Conservation (phyloP, 2,888 invertebrate genomes). For the Erpobdella octoculata region DNA sequence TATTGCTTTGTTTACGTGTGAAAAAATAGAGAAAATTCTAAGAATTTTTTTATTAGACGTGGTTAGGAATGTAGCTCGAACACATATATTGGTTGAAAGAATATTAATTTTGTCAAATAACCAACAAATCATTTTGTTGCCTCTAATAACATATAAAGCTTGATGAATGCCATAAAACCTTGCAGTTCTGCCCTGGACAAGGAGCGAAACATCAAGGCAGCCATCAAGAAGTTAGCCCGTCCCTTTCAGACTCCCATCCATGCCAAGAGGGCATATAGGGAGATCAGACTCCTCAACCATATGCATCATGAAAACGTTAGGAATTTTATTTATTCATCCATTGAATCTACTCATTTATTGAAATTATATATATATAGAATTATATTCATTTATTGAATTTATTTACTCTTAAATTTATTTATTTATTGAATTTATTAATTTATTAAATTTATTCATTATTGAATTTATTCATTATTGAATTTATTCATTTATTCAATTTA, state of each 20-base stretch:
- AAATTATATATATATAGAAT: neutral
- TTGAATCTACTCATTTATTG: too few relatives aligned
- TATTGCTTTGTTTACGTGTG: too few relatives aligned
- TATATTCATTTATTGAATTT: neutral
- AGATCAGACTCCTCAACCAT: conserved; percentile 86
- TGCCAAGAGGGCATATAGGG: conserved; percentile 93
- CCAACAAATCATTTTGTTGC: too few relatives aligned
- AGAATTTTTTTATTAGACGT: too few relatives aligned
- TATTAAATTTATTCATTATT: neutral
- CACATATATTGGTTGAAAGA: too few relatives aligned
- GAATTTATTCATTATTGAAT: neutral
- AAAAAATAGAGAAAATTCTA: too few relatives aligned
- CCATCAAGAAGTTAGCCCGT: conserved; percentile 92
- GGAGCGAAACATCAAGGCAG: conserved; percentile 73
- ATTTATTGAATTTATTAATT: neutral
- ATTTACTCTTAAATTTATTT: neutral
- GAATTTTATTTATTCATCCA: neutral
- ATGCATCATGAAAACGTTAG: conserved; percentile 97
- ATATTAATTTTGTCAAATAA: too few relatives aligned
- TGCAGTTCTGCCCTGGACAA: conserved; percentile 58
- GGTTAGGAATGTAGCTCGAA: too few relatives aligned
- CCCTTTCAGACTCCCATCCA: conserved; percentile 97
- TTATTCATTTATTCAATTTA: neutral
- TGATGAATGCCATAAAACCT: too few relatives aligned
- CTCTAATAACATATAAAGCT: too few relatives aligned